Evolutionary conservation across 2,888 invertebrate species (phyloP).

Genomic region (Germaria angustata): DNA sequence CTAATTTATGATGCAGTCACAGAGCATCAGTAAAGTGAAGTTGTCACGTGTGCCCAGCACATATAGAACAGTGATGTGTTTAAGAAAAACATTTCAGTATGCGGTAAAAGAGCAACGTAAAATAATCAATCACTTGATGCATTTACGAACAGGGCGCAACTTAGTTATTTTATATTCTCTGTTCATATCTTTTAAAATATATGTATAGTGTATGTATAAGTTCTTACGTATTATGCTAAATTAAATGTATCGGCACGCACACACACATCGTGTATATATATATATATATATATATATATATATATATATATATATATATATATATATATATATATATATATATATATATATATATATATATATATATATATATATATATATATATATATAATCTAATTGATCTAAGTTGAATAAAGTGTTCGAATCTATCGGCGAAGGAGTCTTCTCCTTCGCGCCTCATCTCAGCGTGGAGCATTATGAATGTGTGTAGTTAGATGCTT

Average conservation of each 20-base stretch:
- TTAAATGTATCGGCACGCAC: slow-evolving; percentile 1
- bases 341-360: too few relatives aligned
- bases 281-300: too few relatives aligned
- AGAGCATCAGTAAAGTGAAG: too few relatives aligned
- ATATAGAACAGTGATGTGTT: too few relatives aligned
- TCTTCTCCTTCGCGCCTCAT: slow-evolving; percentile 81
- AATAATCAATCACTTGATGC: slow-evolving; percentile 26
- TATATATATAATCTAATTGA: slow-evolving; percentile 18
- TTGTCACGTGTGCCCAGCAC: too few relatives aligned
- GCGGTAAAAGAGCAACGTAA: too few relatives aligned
- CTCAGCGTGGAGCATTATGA: slow-evolving; percentile 85
- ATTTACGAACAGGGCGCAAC: neutral
- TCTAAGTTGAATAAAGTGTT: slow-evolving; percentile 30
- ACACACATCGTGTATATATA: neutral
- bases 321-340: too few relatives aligned
- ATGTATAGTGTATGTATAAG: slow-evolving; percentile 36
- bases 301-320: too few relatives aligned
- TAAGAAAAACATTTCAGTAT: too few relatives aligned
- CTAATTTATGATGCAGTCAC: too few relatives aligned
- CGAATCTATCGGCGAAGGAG: slow-evolving; percentile 79
- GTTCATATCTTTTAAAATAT: slow-evolving; percentile 14
- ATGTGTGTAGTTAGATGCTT: slow-evolving; percentile 95
- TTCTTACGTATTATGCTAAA: slow-evolving; percentile 62
- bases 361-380: too few relatives aligned
- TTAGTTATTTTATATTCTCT: neutral